Percentiles rank a stretch among this genome's conserved stretches.
Evolutionary conservation across 2,888 invertebrate species (phyloP).

Genomic region (Agonopterix subpropinquella): DNA sequence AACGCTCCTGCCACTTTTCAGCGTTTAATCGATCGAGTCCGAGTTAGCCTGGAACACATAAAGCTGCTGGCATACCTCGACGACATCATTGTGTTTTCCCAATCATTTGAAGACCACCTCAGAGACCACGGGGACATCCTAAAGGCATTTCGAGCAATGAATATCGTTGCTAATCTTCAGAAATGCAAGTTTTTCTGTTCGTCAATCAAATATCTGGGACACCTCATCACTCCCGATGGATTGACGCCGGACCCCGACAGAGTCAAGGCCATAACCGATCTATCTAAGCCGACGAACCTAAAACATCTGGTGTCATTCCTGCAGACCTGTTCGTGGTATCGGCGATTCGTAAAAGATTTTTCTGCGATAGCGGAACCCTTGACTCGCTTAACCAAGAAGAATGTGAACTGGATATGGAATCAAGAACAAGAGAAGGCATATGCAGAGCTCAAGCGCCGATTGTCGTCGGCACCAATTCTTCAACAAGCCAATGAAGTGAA

Average conservation of each 20-base stretch:
- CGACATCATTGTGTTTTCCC: too few species aligned
- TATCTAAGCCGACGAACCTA: conserved; percentile 11
- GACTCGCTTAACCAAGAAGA: conserved; percentile 25
- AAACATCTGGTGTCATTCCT: conserved; percentile 17
- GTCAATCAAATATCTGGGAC: conserved; percentile 16
- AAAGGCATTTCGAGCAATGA: too few species aligned
- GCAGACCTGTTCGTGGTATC: conserved; percentile 30
- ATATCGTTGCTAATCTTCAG: too few species aligned
- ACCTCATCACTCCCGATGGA: conserved; percentile 14
- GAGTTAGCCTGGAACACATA: too few species aligned
- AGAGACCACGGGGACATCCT: too few species aligned
- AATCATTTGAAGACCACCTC: too few species aligned
- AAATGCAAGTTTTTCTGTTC: too few species aligned
- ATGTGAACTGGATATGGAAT: conserved; percentile 20
- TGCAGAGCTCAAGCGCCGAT: conserved; percentile 10
- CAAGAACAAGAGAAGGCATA: conserved; percentile 15
- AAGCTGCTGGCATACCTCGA: too few species aligned
- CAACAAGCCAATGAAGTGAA: conserved; percentile 17
- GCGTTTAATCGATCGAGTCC: too few species aligned
- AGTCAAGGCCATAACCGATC: conserved; percentile 10
- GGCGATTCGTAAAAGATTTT: conserved; percentile 22
- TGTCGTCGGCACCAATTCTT: conserved; percentile 20
- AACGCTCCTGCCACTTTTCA: too few species aligned
- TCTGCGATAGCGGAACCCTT: conserved; percentile 22
- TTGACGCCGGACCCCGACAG: conserved; percentile 13